A percentile compares a stretch with the other conserved stretches of the same genome.
Evolutionary conservation across 2,113 vertebrate genomes (phyloP).

Genomic region (Odontesthes bonariensis): DNA sequence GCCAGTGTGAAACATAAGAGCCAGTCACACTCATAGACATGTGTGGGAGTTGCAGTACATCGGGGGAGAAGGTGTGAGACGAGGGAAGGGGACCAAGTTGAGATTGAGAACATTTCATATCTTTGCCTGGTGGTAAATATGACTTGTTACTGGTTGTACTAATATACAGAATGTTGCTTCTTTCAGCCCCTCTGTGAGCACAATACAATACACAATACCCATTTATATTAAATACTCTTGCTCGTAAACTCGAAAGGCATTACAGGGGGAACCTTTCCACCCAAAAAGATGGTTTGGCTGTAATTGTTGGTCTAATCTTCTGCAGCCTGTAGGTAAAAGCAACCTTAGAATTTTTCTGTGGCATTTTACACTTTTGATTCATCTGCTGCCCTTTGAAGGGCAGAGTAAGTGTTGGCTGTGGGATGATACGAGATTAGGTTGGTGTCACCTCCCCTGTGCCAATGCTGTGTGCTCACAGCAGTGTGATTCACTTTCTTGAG

Average conservation of each 20-base stretch:
- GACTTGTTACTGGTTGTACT: constrained; percentile 27
- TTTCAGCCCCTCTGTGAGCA: constrained; percentile 3
- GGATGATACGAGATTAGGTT: constrained; percentile 32
- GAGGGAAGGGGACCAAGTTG: constrained; percentile 36
- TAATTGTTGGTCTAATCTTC: neutral
- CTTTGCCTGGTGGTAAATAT: constrained; percentile 43
- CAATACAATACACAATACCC: too few relatives aligned
- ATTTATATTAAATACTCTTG: constrained; percentile 10
- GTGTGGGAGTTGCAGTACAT: constrained; percentile 62
- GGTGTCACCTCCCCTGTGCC: constrained; percentile 40
- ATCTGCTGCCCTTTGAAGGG: constrained; percentile 58
- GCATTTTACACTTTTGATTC: constrained; percentile 53
- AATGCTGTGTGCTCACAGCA: constrained; percentile 25
- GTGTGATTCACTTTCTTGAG: constrained; percentile 55
- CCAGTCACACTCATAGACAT: constrained; percentile 64
- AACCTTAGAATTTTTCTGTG: constrained; percentile 20
- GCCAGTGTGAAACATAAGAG: constrained; percentile 26
- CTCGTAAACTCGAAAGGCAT: neutral
- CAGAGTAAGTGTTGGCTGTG: constrained; percentile 39
- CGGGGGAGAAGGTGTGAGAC: constrained; percentile 60
- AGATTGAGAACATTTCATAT: constrained; percentile 49
- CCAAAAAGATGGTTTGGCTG: neutral
- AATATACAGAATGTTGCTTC: neutral
- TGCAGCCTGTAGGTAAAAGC: neutral
- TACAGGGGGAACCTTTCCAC: constrained; percentile 5